Base-by-base conservation (phyloP, 2,797 vertebrate genomes). In the Coccyzus lansbergi region DNA sequence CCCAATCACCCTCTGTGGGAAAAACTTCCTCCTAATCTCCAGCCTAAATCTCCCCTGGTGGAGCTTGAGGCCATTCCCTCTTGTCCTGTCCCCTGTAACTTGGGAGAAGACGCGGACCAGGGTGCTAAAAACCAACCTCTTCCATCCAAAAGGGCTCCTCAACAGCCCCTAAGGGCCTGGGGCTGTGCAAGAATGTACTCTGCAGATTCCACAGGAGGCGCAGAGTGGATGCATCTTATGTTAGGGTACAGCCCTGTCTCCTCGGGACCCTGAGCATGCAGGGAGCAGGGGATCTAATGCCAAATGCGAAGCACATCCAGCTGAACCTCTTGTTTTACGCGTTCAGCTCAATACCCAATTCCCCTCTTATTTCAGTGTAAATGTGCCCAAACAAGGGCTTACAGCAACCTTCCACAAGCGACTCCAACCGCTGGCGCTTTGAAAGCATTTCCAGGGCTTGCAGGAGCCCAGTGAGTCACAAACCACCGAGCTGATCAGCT, bases 211-310 rank as follows among this genome's bases (percentile, higher is more conserved):
- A 22, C 0, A 1, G 53, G 88, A 70, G n/a, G n/a, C 8, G 49
- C 8, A 15, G 56, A 13, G 40, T 2, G 2, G 34, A 19, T 14
- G 36, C 14, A 33, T 13, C 26, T 12, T 4, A 0, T 13, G 10
- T 15, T 17, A 48, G 33, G 2, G 3, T 13, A 3, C 1, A 72
- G 52, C 56, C 31, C 44, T 18, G 1, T 0, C 17, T 17, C 21
- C 3, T 2, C 1, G 31, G 12, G 76, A 46, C 36, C 29, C 53
- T 4, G 4, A 26, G n/a, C 2, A 5, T 8, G 15, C 1, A 0
- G 31, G 75, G 31, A 77, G 29, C 42, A 15, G 29, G 7, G 38
- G 4, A 2, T n/a, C 51, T 33, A 10, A 20, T 2, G 1, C 68
- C 14, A 15, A 67, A 18, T 0, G 2, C 15, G 24, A 21, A 62